Percentiles rank a stretch among this genome's conserved stretches.
phyloP scores from a whole-genome alignment of 1,140 invertebrate species.

The Cyrtorhinus lividipennis region DNA sequence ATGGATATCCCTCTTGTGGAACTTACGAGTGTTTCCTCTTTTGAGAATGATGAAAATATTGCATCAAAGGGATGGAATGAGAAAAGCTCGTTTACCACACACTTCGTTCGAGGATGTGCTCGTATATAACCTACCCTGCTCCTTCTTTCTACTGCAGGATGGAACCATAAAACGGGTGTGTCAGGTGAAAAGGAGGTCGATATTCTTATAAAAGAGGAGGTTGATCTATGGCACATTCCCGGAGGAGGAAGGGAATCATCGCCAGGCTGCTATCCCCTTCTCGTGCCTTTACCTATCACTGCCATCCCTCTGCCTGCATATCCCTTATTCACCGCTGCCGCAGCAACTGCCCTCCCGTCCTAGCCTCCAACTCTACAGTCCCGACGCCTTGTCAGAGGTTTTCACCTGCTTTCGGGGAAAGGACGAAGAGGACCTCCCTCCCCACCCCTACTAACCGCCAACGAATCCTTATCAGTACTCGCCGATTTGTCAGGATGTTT shows the following conservation, averaged over 20 bases:
- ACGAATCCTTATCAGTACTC: not conserved
- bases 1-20: no score
- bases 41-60: no score
- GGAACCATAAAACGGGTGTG: not conserved
- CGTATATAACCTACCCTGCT: not conserved
- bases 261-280: not conserved
- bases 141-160: not conserved
- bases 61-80: not conserved
- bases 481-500: not conserved
- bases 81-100: not conserved
- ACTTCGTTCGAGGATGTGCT: not conserved
- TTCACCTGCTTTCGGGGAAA: no score
- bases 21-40: no score
- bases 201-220: not conserved
- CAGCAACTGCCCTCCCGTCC: not conserved
- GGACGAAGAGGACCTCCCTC: not conserved
- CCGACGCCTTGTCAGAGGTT: not conserved
- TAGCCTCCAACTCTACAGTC: not conserved
- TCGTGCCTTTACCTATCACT: not conserved
- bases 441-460: not conserved
- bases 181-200: not conserved
- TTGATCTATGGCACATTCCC: constrained; percentile 6
- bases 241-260: not conserved
- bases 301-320: not conserved
- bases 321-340: not conserved